Evolutionary conservation across 2,113 vertebrate species (phyloP).

Genomic region (Nothocercus julius): DNA sequence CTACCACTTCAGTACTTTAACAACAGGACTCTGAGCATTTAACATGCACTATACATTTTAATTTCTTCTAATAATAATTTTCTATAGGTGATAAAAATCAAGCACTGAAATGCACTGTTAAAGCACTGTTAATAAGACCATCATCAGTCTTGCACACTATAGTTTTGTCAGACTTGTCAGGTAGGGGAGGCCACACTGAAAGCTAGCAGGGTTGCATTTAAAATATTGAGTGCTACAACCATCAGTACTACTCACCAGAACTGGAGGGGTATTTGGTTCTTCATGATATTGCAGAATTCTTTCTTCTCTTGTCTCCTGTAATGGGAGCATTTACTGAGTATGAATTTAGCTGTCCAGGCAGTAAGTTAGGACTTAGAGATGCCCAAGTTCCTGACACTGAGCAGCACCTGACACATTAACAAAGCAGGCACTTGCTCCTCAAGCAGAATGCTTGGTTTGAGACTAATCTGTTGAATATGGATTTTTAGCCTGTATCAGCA

Average conservation of each 20-base stretch:
- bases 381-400: not conserved
- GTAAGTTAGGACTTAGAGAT: not conserved
- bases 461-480: rapidly evolving
- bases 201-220: not conserved
- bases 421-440: not conserved
- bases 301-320: conserved; percentile 87
- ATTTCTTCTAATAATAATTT: not conserved
- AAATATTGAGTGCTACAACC: not conserved
- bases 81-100: not conserved
- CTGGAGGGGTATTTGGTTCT: conserved; percentile 81
- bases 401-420: not conserved
- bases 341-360: not conserved
- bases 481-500: not conserved
- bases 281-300: conserved; percentile 87
- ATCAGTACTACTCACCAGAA: conserved; percentile 78
- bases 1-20: not conserved
- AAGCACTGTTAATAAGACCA: not conserved
- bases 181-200: not conserved
- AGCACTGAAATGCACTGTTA: not conserved
- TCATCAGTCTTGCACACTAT: not conserved
- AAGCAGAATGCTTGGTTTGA: not conserved
- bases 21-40: not conserved
- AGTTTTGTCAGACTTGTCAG: not conserved
- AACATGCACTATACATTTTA: not conserved
- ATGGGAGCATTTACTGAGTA: not conserved